Conservation (phyloP, 2,113 vertebrate species). For the Silurus meridionalis region DNA sequence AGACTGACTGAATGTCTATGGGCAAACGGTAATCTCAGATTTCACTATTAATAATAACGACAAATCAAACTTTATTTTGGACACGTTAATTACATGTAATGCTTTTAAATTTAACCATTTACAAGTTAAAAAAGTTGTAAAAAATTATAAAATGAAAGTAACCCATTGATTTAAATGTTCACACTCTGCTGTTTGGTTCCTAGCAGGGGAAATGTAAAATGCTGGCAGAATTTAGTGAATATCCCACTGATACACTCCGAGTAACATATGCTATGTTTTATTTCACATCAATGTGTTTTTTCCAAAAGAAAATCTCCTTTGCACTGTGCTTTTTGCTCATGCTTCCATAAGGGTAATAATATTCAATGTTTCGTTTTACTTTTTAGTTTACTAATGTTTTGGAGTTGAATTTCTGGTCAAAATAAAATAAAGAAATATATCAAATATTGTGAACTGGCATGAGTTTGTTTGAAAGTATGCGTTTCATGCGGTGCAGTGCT, state of each 20-base stretch:
- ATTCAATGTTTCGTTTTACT: neutral
- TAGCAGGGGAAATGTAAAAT: neutral
- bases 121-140: neutral
- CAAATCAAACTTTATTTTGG: neutral
- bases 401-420: slow-evolving; percentile 5
- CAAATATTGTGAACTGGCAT: slow-evolving; percentile 1
- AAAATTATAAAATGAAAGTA: neutral
- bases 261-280: neutral
- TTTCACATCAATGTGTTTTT: neutral
- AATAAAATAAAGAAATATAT: slow-evolving; percentile 5
- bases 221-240: slow-evolving; percentile 12
- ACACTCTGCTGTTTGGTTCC: neutral
- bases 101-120: neutral
- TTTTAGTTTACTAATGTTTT: slow-evolving; percentile 10
- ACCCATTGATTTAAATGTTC: neutral
- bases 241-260: neutral
- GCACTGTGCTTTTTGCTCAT: neutral
- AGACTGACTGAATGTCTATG: neutral
- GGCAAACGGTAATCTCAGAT: neutral
- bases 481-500: neutral
- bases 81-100: neutral
- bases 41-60: neutral
- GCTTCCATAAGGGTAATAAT: neutral
- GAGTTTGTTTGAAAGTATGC: neutral
- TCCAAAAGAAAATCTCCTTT: neutral